Percentiles rank a stretch among this genome's conserved stretches.
Evolutionary conservation across 2,888 invertebrate species (phyloP).

Genomic region (Physocephala rufipes): DNA sequence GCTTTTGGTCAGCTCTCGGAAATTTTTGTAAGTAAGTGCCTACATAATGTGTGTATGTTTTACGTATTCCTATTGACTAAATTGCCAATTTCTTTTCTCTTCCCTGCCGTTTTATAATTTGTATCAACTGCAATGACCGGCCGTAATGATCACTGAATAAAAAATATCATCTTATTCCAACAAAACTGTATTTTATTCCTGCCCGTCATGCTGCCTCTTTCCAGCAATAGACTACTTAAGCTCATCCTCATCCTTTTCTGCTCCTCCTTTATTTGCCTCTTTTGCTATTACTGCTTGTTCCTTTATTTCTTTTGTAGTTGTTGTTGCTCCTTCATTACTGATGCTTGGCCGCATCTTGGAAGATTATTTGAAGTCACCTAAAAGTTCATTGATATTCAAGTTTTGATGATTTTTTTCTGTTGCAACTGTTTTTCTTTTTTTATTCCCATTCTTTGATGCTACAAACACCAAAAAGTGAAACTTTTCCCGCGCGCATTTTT

Average conservation of each 20-base stretch:
- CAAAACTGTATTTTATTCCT: neutral
- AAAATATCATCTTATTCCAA: no score
- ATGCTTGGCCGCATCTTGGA: neutral
- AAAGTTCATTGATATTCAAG: slow-evolving; percentile 35
- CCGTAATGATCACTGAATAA: neutral
- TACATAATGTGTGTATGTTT: slow-evolving; percentile 11
- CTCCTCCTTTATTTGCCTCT: neutral
- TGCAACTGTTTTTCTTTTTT: slow-evolving; percentile 36
- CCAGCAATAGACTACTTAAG: no score
- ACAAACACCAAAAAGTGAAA: slow-evolving; percentile 5
- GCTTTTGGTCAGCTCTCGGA: neutral
- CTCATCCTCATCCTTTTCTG: neutral
- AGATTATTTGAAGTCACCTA: neutral
- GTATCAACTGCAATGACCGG: no score
- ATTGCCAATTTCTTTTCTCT: neutral
- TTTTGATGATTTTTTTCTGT: slow-evolving; percentile 13
- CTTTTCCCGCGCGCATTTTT: neutral
- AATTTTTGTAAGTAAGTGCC: neutral
- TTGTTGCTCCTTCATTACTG: neutral
- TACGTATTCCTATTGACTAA: slow-evolving; percentile 6
- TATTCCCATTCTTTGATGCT: neutral
- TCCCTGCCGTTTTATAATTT: neutral
- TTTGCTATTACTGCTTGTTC: neutral
- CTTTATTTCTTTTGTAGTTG: neutral
- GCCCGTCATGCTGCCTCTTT: neutral